These are phyloP conservation scores for Steinernema feltiae DNA, from an alignment of 1,140 invertebrate genomes.

Conservation along the genomic window DNA sequence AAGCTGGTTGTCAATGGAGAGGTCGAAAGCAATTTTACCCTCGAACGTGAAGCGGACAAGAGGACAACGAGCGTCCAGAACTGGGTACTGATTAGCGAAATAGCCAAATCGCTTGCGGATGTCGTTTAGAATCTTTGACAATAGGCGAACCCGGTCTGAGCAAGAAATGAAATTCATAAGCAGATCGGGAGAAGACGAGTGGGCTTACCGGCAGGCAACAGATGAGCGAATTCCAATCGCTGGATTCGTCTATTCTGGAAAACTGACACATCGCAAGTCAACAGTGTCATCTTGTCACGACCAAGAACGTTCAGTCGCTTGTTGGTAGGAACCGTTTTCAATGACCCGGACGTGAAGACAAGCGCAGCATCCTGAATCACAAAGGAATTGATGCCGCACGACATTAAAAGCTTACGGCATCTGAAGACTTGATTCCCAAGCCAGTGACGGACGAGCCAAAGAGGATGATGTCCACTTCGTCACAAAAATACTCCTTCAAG, in stretches of 20 bases:
- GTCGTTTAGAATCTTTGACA: constrained; percentile 23
- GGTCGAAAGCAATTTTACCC: constrained; percentile 11
- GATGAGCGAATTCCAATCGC: not conserved
- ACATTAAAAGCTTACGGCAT: constrained; percentile 19
- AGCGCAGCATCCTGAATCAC: constrained; percentile 14
- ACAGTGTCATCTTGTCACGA: constrained; percentile 25
- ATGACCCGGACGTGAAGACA: not conserved
- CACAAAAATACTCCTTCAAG: constrained; percentile 12
- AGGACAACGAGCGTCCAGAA: constrained; percentile 20
- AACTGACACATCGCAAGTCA: constrained; percentile 9
- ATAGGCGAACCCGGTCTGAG: constrained; percentile 22
- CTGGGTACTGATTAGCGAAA: constrained; percentile 13
- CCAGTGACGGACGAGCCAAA: constrained; percentile 27
- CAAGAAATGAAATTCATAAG: constrained; percentile 15
- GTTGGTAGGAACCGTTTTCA: too few species aligned
- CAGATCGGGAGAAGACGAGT: not conserved
- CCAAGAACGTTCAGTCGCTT: not conserved
- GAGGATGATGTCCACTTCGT: not conserved
- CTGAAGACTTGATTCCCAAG: constrained; percentile 20
- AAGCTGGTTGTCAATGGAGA: constrained; percentile 28
- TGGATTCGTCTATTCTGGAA: constrained; percentile 11
- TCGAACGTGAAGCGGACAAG: constrained; percentile 21
- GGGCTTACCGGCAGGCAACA: constrained; percentile 11
- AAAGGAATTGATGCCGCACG: not conserved
- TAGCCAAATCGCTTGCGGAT: constrained; percentile 23